Evolutionary conservation across 1,140 invertebrate genomes (phyloP), one percentile per base, ranked within the genome.

Genomic region (Drosophila bifasciata): DNA sequence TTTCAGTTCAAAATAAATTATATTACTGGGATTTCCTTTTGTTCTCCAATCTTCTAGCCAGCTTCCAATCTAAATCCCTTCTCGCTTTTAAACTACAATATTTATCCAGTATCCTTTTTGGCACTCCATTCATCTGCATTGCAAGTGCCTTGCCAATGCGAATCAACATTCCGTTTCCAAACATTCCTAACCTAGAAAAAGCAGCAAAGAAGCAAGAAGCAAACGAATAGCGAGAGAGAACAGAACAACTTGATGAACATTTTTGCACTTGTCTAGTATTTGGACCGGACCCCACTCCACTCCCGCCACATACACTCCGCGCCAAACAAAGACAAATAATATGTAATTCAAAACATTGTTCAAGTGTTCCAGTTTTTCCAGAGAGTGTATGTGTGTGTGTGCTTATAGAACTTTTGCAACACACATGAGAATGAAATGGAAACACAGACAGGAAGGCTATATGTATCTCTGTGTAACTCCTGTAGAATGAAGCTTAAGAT

Each of bases 301-400:
- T 13, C 32, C 11, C 8, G 3, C 1, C 11, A 11, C 11, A 13
- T 57, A 25, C 40, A 62, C 32, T 70, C 49, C 72, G 8, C 4
- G 32, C 32, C 71, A 76, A 79, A 56, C 72, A 76, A 61, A 71
- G 71, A 75, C 19, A 88, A 74, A 86, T 36, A 36, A 36, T 86
- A 80, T 81, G 77, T 86, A 86, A 85, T 74, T 63, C 68, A 63
- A 81, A 84, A 85, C 81, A 88, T 81, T 86, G 84, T 85, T 81
- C 73, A 67, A 76, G 77, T 81, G 77, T 76, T 85, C 74, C 57
- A 81, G 57, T 88, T 85, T 73, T 53, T 44, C 32, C 13, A 9
- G 17, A 25, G 11, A 53, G 39, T 76, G 39, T 50, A 48, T 49
- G 36, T 59, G 57, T 57, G 45, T 73, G 78, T 70, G 53, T 74